Evolutionary conservation across 2,888 invertebrate species (phyloP).

Genomic region (Drosophila pseudotalamancana): DNA sequence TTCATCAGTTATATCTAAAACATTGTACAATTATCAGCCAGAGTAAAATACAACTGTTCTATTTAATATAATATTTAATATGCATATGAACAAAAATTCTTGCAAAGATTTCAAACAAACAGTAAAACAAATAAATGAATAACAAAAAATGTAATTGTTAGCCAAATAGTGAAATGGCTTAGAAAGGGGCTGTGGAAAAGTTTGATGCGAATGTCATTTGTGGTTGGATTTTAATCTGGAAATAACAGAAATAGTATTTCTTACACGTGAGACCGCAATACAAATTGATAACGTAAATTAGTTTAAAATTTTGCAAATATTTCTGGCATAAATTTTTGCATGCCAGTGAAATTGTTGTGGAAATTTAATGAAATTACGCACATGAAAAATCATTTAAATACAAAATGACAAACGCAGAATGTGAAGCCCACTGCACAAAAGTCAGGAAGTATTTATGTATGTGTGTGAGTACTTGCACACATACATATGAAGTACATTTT

Average conservation of each 20-base stretch:
- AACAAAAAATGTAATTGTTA: too few species aligned
- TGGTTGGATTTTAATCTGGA: conserved; percentile 7
- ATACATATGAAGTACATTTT: conserved; percentile 1
- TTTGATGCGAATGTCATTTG: neutral
- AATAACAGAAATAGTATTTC: conserved; percentile 16
- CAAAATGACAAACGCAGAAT: conserved; percentile 55
- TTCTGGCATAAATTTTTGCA: conserved; percentile 67
- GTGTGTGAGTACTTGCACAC: neutral
- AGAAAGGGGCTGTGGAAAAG: neutral
- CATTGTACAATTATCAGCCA: too few species aligned
- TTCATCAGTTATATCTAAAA: too few species aligned
- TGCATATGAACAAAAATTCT: too few species aligned
- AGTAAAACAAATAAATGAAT: too few species aligned
- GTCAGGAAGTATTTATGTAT: neutral
- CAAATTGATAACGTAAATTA: conserved; percentile 47
- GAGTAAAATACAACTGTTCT: too few species aligned
- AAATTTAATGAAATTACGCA: conserved; percentile 67
- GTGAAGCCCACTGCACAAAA: conserved; percentile 12
- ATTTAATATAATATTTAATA: too few species aligned
- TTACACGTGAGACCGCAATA: conserved; percentile 37
- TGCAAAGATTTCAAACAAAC: neutral
- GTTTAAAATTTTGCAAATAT: conserved; percentile 71
- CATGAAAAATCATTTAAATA: conserved; percentile 64
- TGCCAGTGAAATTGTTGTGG: conserved; percentile 54
- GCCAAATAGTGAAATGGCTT: neutral